Evolutionary conservation across 2,888 invertebrate genomes (phyloP).

Genomic region (Azorinus chamasolen): DNA sequence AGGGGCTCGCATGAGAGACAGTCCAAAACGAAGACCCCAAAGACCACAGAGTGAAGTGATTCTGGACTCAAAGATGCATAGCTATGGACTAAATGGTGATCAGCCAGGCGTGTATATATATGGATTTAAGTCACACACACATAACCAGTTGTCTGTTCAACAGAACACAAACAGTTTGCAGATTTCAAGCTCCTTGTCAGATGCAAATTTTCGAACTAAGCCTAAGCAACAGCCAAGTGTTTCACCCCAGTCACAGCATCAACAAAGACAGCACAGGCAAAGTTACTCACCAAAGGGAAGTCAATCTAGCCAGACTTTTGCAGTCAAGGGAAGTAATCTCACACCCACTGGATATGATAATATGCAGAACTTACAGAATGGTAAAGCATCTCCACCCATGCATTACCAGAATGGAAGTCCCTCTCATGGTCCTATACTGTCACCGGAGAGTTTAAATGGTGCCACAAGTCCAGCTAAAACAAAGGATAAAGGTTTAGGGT

Average conservation of each 20-base stretch:
- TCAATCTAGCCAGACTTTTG: conserved; percentile 37
- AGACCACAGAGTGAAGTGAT: conserved; percentile 73
- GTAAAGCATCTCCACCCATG: conserved; percentile 47
- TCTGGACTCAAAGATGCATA: conserved; percentile 58
- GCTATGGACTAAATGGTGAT: conserved; percentile 36
- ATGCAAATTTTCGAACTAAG: too few species aligned
- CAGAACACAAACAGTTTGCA: too few species aligned
- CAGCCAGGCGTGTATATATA: conserved; percentile 72
- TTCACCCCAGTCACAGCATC: conserved; percentile 26
- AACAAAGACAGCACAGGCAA: conserved; percentile 12
- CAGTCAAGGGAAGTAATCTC: conserved; percentile 41
- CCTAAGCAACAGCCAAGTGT: too few species aligned
- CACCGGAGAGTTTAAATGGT: not conserved
- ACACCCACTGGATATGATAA: conserved; percentile 52
- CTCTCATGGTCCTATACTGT: not conserved
- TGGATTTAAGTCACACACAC: conserved; percentile 66
- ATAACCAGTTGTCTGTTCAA: conserved; percentile 43
- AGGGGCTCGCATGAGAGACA: conserved; percentile 60
- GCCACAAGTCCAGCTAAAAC: conserved; percentile 21
- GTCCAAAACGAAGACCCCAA: conserved; percentile 65
- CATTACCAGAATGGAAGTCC: conserved; percentile 59
- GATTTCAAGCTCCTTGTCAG: too few species aligned
- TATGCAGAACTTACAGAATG: conserved; percentile 55
- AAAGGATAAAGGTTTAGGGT: conserved; percentile 54
- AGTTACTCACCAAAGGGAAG: conserved; percentile 44